These are phyloP conservation scores for Pachliopta kotzebuea DNA, from an alignment of 2,888 invertebrate species.

Conservation along the genomic window DNA sequence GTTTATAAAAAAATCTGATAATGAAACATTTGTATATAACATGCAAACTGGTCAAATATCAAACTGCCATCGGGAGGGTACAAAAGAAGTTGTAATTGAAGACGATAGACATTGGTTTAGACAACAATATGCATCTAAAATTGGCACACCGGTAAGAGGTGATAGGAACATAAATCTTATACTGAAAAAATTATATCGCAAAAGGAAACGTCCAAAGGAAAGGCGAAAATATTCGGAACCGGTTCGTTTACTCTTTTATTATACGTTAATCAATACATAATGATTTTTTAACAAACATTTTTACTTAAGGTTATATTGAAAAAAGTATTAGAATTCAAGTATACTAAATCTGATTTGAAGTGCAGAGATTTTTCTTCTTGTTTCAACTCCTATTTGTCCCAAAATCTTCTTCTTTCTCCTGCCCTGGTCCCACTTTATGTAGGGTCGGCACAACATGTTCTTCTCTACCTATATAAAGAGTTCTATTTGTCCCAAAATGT, in stretches of 20 bases:
- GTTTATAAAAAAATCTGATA: neutral
- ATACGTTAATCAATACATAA: neutral
- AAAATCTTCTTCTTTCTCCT: too few relatives aligned
- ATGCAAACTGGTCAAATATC: neutral
- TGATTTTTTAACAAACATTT: too few relatives aligned
- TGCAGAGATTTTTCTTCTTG: too few relatives aligned
- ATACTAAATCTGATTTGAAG: too few relatives aligned
- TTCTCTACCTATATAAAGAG: too few relatives aligned
- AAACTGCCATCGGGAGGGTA: neutral
- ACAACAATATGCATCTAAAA: conserved; percentile 33
- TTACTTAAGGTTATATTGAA: too few relatives aligned
- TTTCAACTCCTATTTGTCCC: too few relatives aligned
- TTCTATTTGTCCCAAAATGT: too few relatives aligned
- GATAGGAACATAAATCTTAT: conserved; percentile 15
- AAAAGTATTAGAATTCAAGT: too few relatives aligned
- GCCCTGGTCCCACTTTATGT: too few relatives aligned
- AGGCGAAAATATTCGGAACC: conserved; percentile 14
- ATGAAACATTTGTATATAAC: neutral
- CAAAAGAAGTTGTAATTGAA: neutral
- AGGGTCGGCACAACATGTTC: too few relatives aligned
- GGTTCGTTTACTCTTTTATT: conserved; percentile 11
- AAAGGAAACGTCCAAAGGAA: conserved; percentile 20
- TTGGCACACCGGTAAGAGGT: conserved; percentile 29
- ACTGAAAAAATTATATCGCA: conserved; percentile 15
- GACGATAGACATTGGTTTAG: conserved; percentile 33